These are phyloP conservation scores for Tetragonula carbonaria DNA, from an alignment of 2,888 invertebrate genomes.

Conservation along the genomic window DNA sequence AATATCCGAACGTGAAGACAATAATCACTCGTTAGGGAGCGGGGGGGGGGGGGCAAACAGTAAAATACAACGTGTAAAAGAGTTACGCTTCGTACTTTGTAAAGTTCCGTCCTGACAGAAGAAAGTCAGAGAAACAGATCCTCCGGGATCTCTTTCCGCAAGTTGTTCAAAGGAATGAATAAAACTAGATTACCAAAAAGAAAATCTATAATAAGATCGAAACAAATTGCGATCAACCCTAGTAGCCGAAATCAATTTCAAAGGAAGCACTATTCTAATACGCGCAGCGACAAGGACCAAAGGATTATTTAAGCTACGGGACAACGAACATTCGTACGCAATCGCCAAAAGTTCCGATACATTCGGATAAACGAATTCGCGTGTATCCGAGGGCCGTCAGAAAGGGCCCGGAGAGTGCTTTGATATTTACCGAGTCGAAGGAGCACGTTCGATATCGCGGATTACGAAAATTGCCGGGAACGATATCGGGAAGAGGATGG, in stretches of 20 bases:
- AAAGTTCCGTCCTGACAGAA: too few relatives aligned
- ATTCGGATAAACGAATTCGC: constrained; percentile 16
- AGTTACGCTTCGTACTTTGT: not conserved
- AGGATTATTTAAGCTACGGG: not conserved
- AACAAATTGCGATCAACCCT: not conserved
- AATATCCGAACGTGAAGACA: not conserved
- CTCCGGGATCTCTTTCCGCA: too few relatives aligned
- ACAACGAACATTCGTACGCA: not conserved
- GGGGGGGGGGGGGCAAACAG: not conserved
- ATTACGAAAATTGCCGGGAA: constrained; percentile 57
- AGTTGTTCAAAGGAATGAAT: too few relatives aligned
- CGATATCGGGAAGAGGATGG: constrained; percentile 43
- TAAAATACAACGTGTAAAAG: not conserved
- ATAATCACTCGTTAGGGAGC: not conserved
- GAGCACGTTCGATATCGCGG: constrained; percentile 32
- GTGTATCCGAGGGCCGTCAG: constrained; percentile 4
- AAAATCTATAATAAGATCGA: not conserved
- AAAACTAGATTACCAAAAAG: not conserved
- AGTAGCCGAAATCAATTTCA: not conserved
- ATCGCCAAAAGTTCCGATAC: constrained; percentile 1
- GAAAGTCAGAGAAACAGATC: too few relatives aligned
- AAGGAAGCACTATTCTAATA: not conserved
- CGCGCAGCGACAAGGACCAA: not conserved
- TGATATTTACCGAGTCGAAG: constrained; percentile 46
- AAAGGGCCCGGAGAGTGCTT: constrained; percentile 24